Conservation (phyloP, 53 echinoderm and acorn worm species). For the Patiria pectinifera region DNA sequence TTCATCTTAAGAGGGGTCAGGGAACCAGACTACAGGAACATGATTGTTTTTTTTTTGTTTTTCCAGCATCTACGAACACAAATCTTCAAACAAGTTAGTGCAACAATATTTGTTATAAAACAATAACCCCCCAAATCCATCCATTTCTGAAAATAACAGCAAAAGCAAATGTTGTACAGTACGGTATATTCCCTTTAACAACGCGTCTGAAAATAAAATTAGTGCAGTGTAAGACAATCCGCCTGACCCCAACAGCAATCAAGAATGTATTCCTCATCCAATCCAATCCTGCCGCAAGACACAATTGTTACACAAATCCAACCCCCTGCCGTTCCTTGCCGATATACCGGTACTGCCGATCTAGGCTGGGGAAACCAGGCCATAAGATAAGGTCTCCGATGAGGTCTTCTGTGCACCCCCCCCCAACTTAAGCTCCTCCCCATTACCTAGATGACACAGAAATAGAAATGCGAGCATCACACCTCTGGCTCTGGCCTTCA, state of each 20-base stretch:
- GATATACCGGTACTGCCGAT: not conserved
- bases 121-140: no score
- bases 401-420: not conserved
- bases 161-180: no score
- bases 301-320: slow-evolving; percentile 15
- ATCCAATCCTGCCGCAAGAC: not conserved
- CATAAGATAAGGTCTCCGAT: not conserved
- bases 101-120: no score
- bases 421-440: not conserved
- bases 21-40: no score
- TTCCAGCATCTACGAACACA: no score
- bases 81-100: no score
- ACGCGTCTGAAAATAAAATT: no score
- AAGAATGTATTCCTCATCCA: not conserved
- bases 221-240: not conserved
- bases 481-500: slow-evolving; percentile 42
- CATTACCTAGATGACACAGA: slow-evolving; percentile 3
- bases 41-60: no score
- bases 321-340: not conserved
- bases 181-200: no score
- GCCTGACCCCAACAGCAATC: not conserved
- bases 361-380: slow-evolving; percentile 11
- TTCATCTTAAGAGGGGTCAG: no score
- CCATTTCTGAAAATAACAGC: no score
- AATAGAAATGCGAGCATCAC: slow-evolving; percentile 24